phyloP scores from a whole-genome alignment of 2,113 vertebrate species.

The Desmodus rotundus region DNA sequence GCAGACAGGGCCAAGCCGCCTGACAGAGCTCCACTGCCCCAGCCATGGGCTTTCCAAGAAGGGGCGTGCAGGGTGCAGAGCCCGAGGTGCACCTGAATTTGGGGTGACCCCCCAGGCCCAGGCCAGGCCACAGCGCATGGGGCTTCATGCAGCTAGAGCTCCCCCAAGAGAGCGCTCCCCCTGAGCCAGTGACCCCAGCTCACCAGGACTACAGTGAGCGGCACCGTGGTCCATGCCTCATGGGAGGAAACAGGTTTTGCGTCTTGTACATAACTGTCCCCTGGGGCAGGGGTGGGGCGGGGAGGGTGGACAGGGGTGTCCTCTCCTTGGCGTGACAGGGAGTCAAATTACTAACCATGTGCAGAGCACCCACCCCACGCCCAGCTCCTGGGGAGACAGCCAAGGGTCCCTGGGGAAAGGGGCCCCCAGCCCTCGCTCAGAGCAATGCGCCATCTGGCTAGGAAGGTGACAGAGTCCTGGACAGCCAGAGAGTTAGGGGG shows the following conservation, averaged over 20 bases:
- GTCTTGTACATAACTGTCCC: background rate
- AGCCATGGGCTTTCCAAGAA: background rate
- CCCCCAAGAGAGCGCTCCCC: background rate
- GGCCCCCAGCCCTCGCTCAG: background rate
- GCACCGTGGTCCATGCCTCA: background rate
- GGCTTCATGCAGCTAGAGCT: background rate
- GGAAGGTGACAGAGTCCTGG: background rate
- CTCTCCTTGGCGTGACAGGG: background rate
- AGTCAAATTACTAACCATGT: background rate
- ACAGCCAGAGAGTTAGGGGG: background rate
- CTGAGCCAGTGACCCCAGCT: background rate
- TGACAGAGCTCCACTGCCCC: fast-evolving
- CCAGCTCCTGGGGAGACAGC: too few species aligned
- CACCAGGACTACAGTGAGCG: background rate
- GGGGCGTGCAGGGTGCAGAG: fast-evolving
- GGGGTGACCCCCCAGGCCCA: background rate
- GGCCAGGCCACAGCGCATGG: too few species aligned
- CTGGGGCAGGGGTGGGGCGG: background rate
- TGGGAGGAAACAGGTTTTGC: background rate
- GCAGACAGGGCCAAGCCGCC: fast-evolving
- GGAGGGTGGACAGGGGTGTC: too few species aligned
- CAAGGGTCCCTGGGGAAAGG: fast-evolving
- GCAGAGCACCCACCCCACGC: too few species aligned
- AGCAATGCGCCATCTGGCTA: background rate
- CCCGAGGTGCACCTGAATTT: fast-evolving